Evolutionary conservation across 1,140 invertebrate species (phyloP).

Genomic region (Ceratoteleas bidentatus): DNA sequence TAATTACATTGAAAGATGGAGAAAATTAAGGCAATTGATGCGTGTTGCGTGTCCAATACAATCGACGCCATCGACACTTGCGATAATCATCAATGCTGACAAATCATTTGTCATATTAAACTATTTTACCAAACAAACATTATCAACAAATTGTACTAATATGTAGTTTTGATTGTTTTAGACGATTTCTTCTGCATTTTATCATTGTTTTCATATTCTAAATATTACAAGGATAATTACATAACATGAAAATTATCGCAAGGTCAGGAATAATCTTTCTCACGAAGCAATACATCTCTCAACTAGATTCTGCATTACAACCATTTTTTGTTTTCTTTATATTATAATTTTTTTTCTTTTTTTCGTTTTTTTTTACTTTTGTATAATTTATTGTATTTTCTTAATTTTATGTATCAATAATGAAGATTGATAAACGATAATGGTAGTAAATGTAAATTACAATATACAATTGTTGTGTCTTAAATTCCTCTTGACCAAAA

Average conservation of each 20-base stretch:
- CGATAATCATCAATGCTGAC: conserved; percentile 29
- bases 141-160: conserved; percentile 22
- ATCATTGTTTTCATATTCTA: conserved; percentile 1
- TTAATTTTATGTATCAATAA: conserved; percentile 36
- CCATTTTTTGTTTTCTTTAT: conserved; percentile 20
- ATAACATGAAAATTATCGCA: conserved; percentile 30
- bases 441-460: conserved; percentile 44
- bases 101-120: conserved; percentile 12
- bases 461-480: conserved; percentile 36
- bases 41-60: conserved; percentile 35
- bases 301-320: conserved; percentile 40
- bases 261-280: conserved; percentile 20
- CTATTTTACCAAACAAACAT: conserved; percentile 24
- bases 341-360: conserved; percentile 21
- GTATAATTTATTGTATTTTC: conserved; percentile 26
- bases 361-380: conserved; percentile 14
- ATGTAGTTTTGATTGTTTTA: conserved; percentile 10
- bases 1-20: conserved; percentile 26
- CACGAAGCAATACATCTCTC: conserved; percentile 27
- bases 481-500: conserved; percentile 38
- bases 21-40: conserved; percentile 37
- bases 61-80: conserved; percentile 32
- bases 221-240: conserved; percentile 4
- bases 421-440: conserved; percentile 35
- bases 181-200: not conserved